Evolutionary conservation across 2,113 vertebrate species (phyloP).

Genomic region (Pelecanoides urinatrix): DNA sequence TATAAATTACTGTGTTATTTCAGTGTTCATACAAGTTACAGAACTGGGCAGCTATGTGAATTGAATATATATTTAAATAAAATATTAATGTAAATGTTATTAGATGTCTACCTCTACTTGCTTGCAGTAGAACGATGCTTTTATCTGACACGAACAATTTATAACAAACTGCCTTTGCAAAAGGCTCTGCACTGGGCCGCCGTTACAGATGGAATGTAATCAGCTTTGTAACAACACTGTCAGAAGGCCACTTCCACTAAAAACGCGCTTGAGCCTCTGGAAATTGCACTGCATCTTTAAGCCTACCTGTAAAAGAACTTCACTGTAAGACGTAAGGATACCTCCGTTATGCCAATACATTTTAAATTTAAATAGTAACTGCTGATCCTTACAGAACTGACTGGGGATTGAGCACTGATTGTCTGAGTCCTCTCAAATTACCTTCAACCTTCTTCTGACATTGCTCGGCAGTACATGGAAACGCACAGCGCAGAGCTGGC

Average conservation of each 20-base stretch:
- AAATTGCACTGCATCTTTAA: background rate
- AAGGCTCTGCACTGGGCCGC: background rate
- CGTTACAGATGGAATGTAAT: background rate
- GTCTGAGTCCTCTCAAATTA: slow-evolving; percentile 4
- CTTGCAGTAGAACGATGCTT: background rate
- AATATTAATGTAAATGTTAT: background rate
- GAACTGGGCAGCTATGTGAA: background rate
- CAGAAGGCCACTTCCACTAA: background rate
- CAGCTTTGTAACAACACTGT: background rate
- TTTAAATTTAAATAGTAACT: background rate
- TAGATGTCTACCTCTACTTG: background rate
- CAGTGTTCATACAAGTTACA: background rate
- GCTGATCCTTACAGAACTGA: background rate
- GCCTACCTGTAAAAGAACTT: background rate
- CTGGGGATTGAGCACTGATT: background rate
- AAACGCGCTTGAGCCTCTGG: background rate
- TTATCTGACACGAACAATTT: background rate
- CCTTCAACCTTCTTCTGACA: slow-evolving; percentile 19
- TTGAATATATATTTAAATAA: background rate
- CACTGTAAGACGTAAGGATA: background rate
- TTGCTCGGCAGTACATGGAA: background rate
- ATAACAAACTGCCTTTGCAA: background rate
- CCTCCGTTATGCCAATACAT: background rate
- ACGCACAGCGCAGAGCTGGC: fast-evolving
- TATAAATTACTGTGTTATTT: background rate